These are phyloP conservation scores for Geococcyx californianus DNA, from an alignment of 2,113 vertebrate genomes.

Conservation along the genomic window DNA sequence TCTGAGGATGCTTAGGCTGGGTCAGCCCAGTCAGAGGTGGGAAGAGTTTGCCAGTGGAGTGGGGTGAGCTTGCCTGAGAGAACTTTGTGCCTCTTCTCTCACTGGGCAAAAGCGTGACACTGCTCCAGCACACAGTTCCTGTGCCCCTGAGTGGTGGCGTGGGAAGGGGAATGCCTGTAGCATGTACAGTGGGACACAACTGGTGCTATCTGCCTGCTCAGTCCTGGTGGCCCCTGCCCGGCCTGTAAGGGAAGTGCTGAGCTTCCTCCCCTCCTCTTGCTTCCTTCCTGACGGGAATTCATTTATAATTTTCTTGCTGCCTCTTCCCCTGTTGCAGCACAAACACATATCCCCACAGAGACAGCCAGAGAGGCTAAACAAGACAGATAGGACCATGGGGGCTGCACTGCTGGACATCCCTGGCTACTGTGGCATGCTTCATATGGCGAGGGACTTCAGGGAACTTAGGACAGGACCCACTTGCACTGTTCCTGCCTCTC, in stretches of 20 bases:
- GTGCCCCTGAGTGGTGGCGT: not conserved
- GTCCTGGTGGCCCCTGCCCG: not conserved
- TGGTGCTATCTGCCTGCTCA: not conserved
- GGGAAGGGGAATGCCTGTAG: not conserved
- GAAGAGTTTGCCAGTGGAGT: not conserved
- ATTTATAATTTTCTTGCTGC: slow-evolving; percentile 10
- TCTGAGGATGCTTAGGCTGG: not conserved
- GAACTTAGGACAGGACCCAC: not conserved
- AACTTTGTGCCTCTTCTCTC: not conserved
- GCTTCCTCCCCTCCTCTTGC: slow-evolving; percentile 51
- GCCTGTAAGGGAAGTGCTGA: slow-evolving; percentile 19
- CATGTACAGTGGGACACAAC: not conserved
- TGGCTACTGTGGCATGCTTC: not conserved
- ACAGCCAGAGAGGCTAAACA: not conserved
- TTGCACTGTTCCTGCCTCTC: not conserved
- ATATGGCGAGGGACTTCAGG: rapidly evolving
- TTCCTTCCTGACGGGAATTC: slow-evolving; percentile 59
- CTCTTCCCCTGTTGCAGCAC: not conserved
- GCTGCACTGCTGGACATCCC: not conserved
- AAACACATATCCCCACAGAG: not conserved
- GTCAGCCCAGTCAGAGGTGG: not conserved
- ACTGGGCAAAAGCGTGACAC: not conserved
- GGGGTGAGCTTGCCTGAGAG: not conserved
- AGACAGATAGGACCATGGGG: not conserved
- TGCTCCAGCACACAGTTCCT: not conserved